Conservation (phyloP, 2,888 invertebrate genomes). For the Xanthia icteritia region DNA sequence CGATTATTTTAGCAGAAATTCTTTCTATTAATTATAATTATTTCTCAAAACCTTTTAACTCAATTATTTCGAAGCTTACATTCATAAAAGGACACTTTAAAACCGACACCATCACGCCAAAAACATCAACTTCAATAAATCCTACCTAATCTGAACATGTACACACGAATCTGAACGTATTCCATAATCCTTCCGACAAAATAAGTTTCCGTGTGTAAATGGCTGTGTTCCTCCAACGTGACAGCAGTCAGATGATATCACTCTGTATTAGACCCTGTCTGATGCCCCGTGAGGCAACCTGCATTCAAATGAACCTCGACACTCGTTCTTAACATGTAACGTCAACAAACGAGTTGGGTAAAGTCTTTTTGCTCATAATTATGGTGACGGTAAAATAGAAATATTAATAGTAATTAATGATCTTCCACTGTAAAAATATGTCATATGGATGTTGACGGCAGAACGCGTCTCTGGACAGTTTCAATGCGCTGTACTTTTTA, state of each 20-base stretch:
- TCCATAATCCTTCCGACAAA: constrained; percentile 63
- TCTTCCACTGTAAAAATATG: background rate
- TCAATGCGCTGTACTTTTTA: background rate
- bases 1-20: background rate
- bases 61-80: background rate
- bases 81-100: background rate
- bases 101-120: background rate
- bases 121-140: constrained; percentile 37
- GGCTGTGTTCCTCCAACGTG: constrained; percentile 65
- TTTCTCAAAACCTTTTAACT: too few relatives aligned
- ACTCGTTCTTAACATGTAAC: constrained; percentile 50
- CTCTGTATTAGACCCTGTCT: constrained; percentile 66
- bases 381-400: background rate
- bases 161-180: constrained; percentile 25
- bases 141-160: constrained; percentile 38
- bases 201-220: constrained; percentile 73
- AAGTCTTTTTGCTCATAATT: background rate
- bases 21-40: background rate
- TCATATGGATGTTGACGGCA: background rate
- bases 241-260: constrained; percentile 72
- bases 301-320: constrained; percentile 73
- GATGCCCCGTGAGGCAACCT: constrained; percentile 60
- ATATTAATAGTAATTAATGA: too few relatives aligned
- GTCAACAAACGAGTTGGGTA: background rate
- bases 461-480: too few relatives aligned